A percentile compares a stretch with the other conserved stretches of the same genome.
phyloP scores from a whole-genome alignment of 1,140 invertebrate species.

The Drosophila mauritiana region DNA sequence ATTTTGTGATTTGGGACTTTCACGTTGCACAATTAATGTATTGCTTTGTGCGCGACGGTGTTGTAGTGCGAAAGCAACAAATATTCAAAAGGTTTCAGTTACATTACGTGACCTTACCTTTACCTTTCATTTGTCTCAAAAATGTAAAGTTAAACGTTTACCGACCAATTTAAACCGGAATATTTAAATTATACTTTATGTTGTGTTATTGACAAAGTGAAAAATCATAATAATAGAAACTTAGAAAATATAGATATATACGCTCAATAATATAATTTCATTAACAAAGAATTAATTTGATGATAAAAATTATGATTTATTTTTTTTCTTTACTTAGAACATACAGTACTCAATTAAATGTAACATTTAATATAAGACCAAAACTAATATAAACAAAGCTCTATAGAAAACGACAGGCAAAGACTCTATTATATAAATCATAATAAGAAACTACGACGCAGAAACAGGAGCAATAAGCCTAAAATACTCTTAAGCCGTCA shows the following conservation, averaged over 20 bases:
- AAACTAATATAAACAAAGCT: slow-evolving; percentile 8
- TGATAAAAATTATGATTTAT: not conserved
- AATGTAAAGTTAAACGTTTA: too few species aligned
- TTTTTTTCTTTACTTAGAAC: too few species aligned
- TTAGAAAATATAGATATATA: not conserved
- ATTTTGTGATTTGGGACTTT: slow-evolving; percentile 11
- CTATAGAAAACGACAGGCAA: not conserved
- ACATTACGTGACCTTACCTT: not conserved
- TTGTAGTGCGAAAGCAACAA: slow-evolving; percentile 14
- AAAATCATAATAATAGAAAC: too few species aligned
- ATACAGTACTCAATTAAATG: not conserved
- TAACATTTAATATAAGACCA: slow-evolving; percentile 2
- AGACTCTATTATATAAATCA: slow-evolving; percentile 43
- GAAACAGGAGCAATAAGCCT: slow-evolving; percentile 8
- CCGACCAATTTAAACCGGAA: too few species aligned
- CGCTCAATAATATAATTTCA: not conserved
- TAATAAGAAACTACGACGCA: slow-evolving; percentile 32
- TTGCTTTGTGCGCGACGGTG: slow-evolving; percentile 9
- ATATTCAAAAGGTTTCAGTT: slow-evolving; percentile 4
- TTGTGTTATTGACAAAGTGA: not conserved
- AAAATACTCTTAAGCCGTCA: not conserved
- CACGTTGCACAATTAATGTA: not conserved
- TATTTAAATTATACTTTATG: too few species aligned
- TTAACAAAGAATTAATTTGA: not conserved
- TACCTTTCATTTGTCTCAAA: too few species aligned